phyloP scores from a whole-genome alignment of 2,888 invertebrate genomes.

The Schizaphis graminum region DNA sequence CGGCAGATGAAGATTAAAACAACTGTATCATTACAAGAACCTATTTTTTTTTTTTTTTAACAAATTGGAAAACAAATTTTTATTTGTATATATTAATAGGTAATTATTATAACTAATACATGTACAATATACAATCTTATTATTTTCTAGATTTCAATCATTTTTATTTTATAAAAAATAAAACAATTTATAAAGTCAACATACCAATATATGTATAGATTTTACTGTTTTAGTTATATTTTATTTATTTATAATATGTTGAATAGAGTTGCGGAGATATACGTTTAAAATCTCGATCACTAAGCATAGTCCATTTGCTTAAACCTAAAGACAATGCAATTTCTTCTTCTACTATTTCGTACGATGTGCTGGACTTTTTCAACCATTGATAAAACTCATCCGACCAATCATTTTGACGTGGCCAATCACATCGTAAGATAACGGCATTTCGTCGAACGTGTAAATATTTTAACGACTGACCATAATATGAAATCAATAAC shows the following conservation, averaged over 20 bases:
- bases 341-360: slow-evolving; percentile 78
- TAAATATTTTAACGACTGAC: slow-evolving; percentile 74
- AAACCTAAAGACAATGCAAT: slow-evolving; percentile 78
- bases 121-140: background rate
- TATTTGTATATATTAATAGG: background rate
- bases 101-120: background rate
- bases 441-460: slow-evolving; percentile 81
- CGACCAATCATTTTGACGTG: slow-evolving; percentile 78
- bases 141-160: background rate
- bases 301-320: slow-evolving; percentile 78
- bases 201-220: background rate
- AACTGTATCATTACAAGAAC: background rate
- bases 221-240: background rate
- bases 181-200: background rate
- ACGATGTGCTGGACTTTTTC: slow-evolving; percentile 75
- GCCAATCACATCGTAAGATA: slow-evolving; percentile 80
- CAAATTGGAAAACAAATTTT: background rate
- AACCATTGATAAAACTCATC: slow-evolving; percentile 79
- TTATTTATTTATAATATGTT: slow-evolving; percentile 26
- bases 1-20: background rate
- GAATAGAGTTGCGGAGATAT: slow-evolving; percentile 62
- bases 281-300: slow-evolving; percentile 77
- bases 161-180: background rate
- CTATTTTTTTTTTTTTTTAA: background rate
- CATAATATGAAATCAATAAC: slow-evolving; percentile 78